Evolutionary conservation across 92 coral and sea anemone species (phyloP).

Genomic region (Ricordea florida): DNA sequence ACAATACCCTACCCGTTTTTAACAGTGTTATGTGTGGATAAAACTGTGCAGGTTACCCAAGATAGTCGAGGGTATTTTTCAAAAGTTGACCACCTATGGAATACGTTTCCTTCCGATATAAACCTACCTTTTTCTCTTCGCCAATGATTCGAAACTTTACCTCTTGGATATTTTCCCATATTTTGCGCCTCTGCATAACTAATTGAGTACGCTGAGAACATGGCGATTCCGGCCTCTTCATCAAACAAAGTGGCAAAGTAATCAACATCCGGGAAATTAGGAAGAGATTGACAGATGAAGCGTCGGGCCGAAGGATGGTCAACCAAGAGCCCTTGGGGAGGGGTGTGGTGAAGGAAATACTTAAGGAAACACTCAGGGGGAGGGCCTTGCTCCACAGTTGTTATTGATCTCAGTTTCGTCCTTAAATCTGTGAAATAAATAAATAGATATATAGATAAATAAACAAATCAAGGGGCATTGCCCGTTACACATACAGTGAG

Average conservation of each 20-base stretch:
- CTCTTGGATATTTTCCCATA: neutral
- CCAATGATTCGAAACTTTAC: constrained; percentile 8
- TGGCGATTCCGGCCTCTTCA: constrained; percentile 14
- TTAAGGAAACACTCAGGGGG: constrained; percentile 17
- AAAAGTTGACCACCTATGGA: no score
- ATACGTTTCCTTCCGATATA: neutral
- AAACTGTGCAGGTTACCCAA: no score
- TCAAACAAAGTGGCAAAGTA: constrained; percentile 25
- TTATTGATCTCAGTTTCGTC: neutral
- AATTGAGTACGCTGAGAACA: constrained; percentile 33
- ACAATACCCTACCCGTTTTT: no score
- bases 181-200: neutral
- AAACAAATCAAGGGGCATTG: no score
- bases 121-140: constrained; percentile 2
- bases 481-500: no score
- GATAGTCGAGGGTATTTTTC: no score
- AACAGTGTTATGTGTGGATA: no score
- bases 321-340: constrained; percentile 16
- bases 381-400: neutral
- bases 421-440: no score
- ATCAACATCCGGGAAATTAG: neutral
- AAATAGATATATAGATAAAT: no score
- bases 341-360: neutral
- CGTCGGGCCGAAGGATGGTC: neutral
- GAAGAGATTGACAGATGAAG: constrained; percentile 9